Percentiles rank a stretch among this genome's conserved stretches.
These are phyloP conservation scores for Sipha maydis DNA, from an alignment of 2,888 invertebrate genomes.

Conservation along the genomic window DNA sequence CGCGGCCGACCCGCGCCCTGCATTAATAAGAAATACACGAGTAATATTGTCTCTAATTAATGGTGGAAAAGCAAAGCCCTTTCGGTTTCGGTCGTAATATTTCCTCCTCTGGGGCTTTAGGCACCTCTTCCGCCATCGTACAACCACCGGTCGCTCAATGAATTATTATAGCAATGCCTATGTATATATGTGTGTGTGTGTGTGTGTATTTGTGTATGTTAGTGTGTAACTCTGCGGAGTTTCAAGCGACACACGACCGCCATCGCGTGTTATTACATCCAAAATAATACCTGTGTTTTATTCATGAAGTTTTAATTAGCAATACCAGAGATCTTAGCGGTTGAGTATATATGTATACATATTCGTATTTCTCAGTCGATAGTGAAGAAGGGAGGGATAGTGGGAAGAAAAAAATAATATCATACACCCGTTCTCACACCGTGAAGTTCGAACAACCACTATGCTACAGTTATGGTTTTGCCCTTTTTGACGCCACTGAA, in stretches of 20 bases:
- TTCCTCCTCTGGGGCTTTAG: constrained; percentile 53
- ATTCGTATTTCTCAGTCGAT: background rate
- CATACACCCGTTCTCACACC: constrained; percentile 3
- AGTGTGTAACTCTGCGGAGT: background rate
- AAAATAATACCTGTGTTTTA: constrained; percentile 68
- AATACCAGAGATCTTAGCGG: constrained; percentile 3
- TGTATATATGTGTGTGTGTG: background rate
- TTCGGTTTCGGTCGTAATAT: constrained; percentile 62
- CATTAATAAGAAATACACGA: constrained; percentile 62
- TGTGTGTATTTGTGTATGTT: background rate
- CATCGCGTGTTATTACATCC: constrained; percentile 54
- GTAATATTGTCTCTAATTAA: constrained; percentile 64
- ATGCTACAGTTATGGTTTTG: background rate
- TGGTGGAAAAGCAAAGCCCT: constrained; percentile 60
- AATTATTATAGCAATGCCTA: constrained; percentile 58
- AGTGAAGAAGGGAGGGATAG: background rate
- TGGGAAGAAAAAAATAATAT: constrained; percentile 28
- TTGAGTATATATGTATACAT: background rate
- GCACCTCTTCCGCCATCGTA: constrained; percentile 61
- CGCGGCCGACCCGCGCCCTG: constrained; percentile 8
- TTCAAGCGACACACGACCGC: constrained; percentile 40
- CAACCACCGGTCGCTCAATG: constrained; percentile 60
- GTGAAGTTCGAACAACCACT: constrained; percentile 22
- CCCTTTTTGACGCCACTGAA: constrained; percentile 59
- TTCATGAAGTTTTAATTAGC: constrained; percentile 67